Base-by-base conservation (phyloP, 2,888 invertebrate species). In the Lepidochrysops patricia region DNA sequence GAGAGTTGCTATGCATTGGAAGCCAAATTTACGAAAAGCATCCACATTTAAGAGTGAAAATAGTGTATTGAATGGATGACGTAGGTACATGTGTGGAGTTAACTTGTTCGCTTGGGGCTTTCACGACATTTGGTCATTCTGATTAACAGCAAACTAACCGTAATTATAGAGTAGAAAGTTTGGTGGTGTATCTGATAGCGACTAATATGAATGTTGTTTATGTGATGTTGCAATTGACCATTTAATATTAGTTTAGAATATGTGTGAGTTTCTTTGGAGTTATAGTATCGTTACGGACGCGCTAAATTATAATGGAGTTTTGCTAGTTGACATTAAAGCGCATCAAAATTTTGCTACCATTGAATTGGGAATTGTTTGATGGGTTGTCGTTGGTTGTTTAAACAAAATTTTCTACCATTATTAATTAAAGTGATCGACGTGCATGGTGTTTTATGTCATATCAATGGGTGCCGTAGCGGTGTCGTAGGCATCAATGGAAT, bases 31-130 rank as follows among this genome's bases (percentile, higher is more conserved):
- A 81, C 82, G 80, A 80, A 89, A 89, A 86, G 85, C 89, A 82
- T 87, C 89, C 79, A 88, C 87, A 75, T 88, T 88, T 87, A 89
- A 88, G 80, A 89, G 89, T 82, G 89, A 89, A 87, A 89, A 89
- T 89, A 89, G 89, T 84, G 87, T 89, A 76, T 84, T 88, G 81
- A 88, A 89, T 86, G 89, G 89, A 87, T 89, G 82, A 89, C 71
- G 85, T 86, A 85, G 84, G 87, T 88, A 84, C 75, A 64, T 64
- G 73, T 74, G 66, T 69, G 68, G 67, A 66, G 64, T 68, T 65
- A 54, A 66, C 59, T 65, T 67, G 62, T 63, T 63, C 61, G 63
- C 62, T 68, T 64, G 65, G 65, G 65, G 60, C 62, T 63, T 62
- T 65, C 61, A 62, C 65, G 58, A 62, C 73, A 65, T 72, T 75